Conservation (phyloP, 2,113 vertebrate genomes). For the Cygnus buccinator region DNA sequence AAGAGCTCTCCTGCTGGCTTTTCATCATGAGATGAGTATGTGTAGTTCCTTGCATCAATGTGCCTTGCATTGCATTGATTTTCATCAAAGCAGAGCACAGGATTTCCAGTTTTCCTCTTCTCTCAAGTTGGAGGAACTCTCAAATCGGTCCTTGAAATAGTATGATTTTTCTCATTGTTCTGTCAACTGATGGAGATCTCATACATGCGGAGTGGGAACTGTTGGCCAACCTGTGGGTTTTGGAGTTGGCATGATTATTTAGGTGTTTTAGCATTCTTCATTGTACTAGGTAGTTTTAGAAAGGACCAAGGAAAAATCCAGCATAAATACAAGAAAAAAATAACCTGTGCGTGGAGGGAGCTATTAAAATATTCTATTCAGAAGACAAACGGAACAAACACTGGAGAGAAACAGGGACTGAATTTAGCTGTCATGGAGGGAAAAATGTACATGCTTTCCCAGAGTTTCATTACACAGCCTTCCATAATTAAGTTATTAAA, state of each 20-base stretch:
- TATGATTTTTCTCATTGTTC: background rate
- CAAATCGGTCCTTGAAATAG: background rate
- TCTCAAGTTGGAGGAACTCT: background rate
- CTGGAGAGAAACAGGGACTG: background rate
- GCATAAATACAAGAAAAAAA: background rate
- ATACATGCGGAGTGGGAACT: background rate
- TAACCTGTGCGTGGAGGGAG: background rate
- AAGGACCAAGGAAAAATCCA: background rate
- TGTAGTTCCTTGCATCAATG: background rate
- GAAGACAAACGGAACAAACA: background rate
- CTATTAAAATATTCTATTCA: background rate
- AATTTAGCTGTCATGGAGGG: background rate
- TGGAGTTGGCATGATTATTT: background rate
- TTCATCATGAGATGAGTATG: background rate
- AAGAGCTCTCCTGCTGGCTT: background rate
- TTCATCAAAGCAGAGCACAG: background rate
- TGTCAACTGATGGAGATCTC: background rate
- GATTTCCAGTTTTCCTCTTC: background rate
- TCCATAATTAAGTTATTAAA: conserved; percentile 34
- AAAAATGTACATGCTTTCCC: background rate
- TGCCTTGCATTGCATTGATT: background rate
- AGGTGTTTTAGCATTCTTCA: background rate
- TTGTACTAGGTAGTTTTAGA: background rate
- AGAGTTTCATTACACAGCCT: background rate
- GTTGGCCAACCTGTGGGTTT: background rate